Conservation (phyloP, 2,113 vertebrate genomes). For the Acinonyx jubatus region DNA sequence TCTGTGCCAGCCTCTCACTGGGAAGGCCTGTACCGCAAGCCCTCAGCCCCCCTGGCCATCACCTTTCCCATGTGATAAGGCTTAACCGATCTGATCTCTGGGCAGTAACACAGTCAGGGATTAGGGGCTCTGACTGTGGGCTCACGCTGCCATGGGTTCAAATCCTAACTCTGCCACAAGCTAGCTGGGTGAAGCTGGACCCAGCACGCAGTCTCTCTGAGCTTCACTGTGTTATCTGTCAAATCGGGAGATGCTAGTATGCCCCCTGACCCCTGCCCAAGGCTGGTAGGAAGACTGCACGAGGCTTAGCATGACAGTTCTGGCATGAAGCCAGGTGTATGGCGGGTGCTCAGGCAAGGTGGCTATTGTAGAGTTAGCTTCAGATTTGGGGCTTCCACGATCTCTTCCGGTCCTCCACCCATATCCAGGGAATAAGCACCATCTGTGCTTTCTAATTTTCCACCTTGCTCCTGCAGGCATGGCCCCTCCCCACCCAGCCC, state of each 20-base stretch:
- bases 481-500: neutral
- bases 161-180: neutral
- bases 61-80: neutral
- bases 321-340: accelerated
- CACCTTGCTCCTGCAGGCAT: neutral
- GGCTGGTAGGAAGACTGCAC: neutral
- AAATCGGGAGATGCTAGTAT: neutral
- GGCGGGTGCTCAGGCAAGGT: neutral
- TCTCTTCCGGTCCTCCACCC: neutral
- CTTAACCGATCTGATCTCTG: neutral
- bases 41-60: neutral
- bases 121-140: neutral
- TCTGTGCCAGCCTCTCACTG: neutral
- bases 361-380: neutral
- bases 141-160: neutral
- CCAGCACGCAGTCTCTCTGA: neutral
- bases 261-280: too few relatives aligned
- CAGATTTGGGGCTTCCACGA: neutral
- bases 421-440: neutral
- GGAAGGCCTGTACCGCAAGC: neutral
- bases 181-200: neutral
- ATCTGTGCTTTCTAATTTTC: neutral
- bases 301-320: neutral
- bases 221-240: accelerated
- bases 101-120: neutral